A percentile compares a stretch with the other conserved stretches of the same genome.
Conservation (phyloP, 2,888 invertebrate genomes). For the Masnerella sp. region DNA sequence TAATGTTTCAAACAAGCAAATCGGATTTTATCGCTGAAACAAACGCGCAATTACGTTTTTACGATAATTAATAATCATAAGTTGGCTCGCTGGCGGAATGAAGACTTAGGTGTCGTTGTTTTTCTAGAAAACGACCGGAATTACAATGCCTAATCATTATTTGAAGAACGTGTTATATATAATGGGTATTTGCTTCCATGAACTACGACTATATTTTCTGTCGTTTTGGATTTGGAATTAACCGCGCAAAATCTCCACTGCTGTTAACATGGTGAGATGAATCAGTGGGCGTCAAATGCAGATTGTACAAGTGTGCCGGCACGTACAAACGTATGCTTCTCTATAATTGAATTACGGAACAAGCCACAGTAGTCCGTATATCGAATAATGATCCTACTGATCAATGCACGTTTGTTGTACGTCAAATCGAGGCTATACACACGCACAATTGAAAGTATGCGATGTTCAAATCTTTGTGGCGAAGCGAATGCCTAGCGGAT, state of each 20-base stretch:
- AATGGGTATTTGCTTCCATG: constrained; percentile 30
- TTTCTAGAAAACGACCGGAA: neutral
- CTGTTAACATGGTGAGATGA: constrained; percentile 69
- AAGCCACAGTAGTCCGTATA: constrained; percentile 64
- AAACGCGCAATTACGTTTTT: constrained; percentile 32
- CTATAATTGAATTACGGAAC: constrained; percentile 63
- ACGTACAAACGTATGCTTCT: constrained; percentile 57
- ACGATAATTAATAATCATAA: constrained; percentile 48
- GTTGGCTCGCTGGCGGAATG: constrained; percentile 6
- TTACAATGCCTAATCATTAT: neutral
- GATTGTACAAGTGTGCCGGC: constrained; percentile 70
- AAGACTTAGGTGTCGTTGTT: neutral
- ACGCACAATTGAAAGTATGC: constrained; percentile 36
- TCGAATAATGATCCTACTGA: constrained; percentile 67
- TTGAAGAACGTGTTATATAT: constrained; percentile 14
- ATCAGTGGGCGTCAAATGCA: constrained; percentile 73
- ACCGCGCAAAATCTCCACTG: constrained; percentile 67
- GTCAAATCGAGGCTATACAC: constrained; percentile 45
- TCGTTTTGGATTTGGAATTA: constrained; percentile 60
- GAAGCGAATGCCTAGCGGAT: neutral
- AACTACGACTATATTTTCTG: constrained; percentile 47
- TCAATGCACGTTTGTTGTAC: constrained; percentile 59
- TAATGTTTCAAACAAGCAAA: constrained; percentile 43
- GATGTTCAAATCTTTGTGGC: constrained; percentile 40
- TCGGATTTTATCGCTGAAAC: constrained; percentile 31